These are phyloP conservation scores for Sinodicranocentrus sp. DNA, from an alignment of 2,888 invertebrate genomes.

Conservation along the genomic window DNA sequence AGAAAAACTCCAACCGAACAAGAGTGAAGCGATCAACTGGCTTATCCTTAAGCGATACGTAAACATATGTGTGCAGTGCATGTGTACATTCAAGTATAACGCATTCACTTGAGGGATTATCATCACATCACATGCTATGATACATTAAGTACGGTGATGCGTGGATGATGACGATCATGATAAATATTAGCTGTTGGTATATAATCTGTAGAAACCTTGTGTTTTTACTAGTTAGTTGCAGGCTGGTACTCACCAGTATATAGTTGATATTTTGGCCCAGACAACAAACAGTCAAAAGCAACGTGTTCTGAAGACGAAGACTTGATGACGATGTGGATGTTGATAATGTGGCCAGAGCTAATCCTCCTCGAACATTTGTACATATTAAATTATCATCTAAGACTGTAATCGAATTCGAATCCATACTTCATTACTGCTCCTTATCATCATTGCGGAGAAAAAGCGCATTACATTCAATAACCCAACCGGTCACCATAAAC, in stretches of 20 bases:
- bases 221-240: slow-evolving; percentile 2
- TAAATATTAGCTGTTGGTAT: slow-evolving; percentile 10
- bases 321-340: neutral
- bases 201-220: slow-evolving; percentile 5
- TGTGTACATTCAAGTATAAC: slow-evolving; percentile 3
- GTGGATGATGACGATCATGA: neutral
- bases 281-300: too few species aligned
- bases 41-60: slow-evolving; percentile 53
- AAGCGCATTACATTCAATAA: neutral
- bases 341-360: slow-evolving; percentile 3
- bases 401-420: slow-evolving; percentile 25
- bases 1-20: neutral
- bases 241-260: too few species aligned
- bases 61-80: neutral
- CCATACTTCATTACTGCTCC: neutral
- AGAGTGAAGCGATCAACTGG: slow-evolving; percentile 29
- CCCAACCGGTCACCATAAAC: neutral
- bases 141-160: neutral
- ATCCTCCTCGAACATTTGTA: slow-evolving; percentile 14
- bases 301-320: slow-evolving; percentile 22
- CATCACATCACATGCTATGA: slow-evolving; percentile 15
- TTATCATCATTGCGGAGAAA: neutral
- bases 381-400: slow-evolving; percentile 12
- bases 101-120: slow-evolving; percentile 5
- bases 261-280: too few species aligned